Conservation (phyloP, 2,113 vertebrate genomes). For the Neolamprologus cancellatus region DNA sequence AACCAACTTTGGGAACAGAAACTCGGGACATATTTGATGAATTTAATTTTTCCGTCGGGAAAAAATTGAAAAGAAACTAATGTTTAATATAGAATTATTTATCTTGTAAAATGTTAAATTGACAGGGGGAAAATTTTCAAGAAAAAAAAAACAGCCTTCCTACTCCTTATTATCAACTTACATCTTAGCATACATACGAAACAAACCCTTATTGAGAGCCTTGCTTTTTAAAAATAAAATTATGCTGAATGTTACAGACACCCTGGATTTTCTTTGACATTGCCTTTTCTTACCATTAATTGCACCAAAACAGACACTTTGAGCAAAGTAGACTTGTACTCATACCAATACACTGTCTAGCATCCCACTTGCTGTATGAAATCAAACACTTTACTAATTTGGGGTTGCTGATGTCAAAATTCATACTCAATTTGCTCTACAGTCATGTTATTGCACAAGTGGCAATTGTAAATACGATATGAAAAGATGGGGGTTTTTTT, state of each 20-base stretch:
- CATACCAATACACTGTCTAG: not conserved
- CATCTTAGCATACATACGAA: not conserved
- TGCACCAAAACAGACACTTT: not conserved
- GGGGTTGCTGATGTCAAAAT: not conserved
- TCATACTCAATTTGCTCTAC: not conserved
- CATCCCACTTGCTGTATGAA: not conserved
- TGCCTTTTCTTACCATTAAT: not conserved
- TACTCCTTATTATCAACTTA: not conserved
- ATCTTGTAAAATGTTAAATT: not conserved
- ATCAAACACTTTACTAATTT: not conserved
- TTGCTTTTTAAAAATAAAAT: not conserved
- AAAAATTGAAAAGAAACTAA: not conserved
- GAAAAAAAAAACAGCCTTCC: not conserved
- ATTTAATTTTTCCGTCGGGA: not conserved
- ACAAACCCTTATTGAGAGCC: not conserved
- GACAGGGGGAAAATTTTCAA: not conserved
- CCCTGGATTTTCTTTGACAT: not conserved
- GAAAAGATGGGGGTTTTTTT: accelerated
- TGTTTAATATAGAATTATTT: not conserved
- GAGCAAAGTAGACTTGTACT: not conserved
- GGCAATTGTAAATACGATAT: not conserved
- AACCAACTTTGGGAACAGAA: not conserved
- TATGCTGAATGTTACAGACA: not conserved
- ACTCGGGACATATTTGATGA: not conserved
- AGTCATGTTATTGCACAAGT: not conserved